These are phyloP conservation scores for Tigriopus japonicus DNA, from an alignment of 1,140 invertebrate species.

Conservation along the genomic window DNA sequence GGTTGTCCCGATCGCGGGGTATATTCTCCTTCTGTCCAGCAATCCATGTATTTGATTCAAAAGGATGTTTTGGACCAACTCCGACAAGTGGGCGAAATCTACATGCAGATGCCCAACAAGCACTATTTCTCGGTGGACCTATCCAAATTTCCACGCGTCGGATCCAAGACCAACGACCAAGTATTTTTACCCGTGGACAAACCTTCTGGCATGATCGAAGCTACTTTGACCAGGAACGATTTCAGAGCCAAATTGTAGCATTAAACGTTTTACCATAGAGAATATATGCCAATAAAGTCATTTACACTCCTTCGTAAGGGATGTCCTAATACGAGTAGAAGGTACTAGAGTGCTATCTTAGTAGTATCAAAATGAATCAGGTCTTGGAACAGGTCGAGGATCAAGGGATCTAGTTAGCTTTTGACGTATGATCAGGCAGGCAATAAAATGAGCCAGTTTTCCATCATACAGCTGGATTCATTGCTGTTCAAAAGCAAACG, in stretches of 20 bases:
- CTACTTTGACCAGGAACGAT: conserved; percentile 31
- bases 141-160: conserved; percentile 40
- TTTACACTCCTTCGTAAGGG: too few relatives aligned
- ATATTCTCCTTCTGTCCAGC: conserved; percentile 50
- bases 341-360: too few relatives aligned
- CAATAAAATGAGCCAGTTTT: too few relatives aligned
- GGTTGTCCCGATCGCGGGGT: conserved; percentile 42
- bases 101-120: conserved; percentile 55
- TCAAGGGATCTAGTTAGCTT: too few relatives aligned
- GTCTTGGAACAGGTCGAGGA: too few relatives aligned
- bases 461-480: too few relatives aligned
- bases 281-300: too few relatives aligned
- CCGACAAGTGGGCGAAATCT: conserved; percentile 36
- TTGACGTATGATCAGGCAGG: too few relatives aligned
- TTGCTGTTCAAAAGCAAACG: too few relatives aligned
- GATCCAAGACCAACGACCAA: conserved; percentile 36
- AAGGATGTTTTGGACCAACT: conserved; percentile 41
- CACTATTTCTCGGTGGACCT: conserved; percentile 53
- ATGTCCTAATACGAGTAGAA: too few relatives aligned
- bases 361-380: too few relatives aligned
- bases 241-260: neutral
- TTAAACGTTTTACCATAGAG: too few relatives aligned
- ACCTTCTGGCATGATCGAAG: conserved; percentile 51
- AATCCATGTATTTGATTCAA: conserved; percentile 47
- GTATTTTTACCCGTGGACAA: conserved; percentile 53